phyloP scores from a whole-genome alignment of 2,888 invertebrate species.

The Chymomyza amoena region DNA sequence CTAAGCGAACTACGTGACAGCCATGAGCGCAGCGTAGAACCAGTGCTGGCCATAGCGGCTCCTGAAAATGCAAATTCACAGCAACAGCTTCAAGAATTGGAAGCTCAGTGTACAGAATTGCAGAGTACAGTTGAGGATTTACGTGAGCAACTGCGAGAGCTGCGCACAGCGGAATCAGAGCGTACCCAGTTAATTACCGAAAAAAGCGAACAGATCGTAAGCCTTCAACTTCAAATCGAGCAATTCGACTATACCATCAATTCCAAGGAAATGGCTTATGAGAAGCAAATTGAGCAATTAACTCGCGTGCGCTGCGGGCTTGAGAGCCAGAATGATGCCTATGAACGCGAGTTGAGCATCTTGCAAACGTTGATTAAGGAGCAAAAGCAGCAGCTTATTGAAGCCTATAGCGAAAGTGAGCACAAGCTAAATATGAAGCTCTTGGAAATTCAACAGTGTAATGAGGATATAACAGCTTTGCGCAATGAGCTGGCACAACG shows the following conservation, averaged over 20 bases:
- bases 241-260: constrained; percentile 66
- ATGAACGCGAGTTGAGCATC: constrained; percentile 75
- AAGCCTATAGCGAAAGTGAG: constrained; percentile 75
- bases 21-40: constrained; percentile 61
- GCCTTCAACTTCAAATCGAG: constrained; percentile 46
- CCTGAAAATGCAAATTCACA: constrained; percentile 6
- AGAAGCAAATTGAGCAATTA: constrained; percentile 71
- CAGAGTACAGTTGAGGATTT: constrained; percentile 26
- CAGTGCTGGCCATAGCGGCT: constrained; percentile 33
- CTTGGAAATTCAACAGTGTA: constrained; percentile 68
- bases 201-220: constrained; percentile 76
- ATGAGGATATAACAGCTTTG: constrained; percentile 76
- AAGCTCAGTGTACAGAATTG: constrained; percentile 6
- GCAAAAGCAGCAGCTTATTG: constrained; percentile 78
- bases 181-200: constrained; percentile 79
- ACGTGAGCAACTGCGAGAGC: constrained; percentile 7
- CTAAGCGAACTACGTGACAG: constrained; percentile 57
- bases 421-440: constrained; percentile 63
- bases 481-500: constrained; percentile 77
- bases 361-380: constrained; percentile 75
- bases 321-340: constrained; percentile 58
- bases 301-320: constrained; percentile 67
- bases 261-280: constrained; percentile 68
- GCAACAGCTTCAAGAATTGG: constrained; percentile 19
- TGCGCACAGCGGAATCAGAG: constrained; percentile 74